These are phyloP conservation scores for Choloepus didactylus DNA, from an alignment of 2,797 vertebrate species.

Conservation along the genomic window DNA sequence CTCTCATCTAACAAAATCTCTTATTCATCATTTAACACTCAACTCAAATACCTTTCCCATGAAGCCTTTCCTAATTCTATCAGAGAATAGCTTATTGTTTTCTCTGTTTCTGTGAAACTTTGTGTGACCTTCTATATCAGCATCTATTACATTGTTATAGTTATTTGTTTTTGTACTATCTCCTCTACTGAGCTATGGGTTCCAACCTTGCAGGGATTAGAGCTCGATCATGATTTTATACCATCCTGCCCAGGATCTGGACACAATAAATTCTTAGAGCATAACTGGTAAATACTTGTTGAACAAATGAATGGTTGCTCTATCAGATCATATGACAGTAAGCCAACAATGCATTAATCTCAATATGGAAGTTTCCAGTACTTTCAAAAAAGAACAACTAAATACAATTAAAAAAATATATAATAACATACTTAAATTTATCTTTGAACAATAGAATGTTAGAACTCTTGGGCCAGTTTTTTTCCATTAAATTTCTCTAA, in stretches of 20 bases:
- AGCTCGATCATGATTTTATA: not conserved
- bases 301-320: not conserved
- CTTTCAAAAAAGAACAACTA: not conserved
- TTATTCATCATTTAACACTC: conserved; percentile 17
- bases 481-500: not conserved
- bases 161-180: not conserved
- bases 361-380: not conserved
- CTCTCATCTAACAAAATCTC: not conserved
- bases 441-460: conserved; percentile 44
- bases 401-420: not conserved
- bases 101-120: not conserved
- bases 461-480: not conserved
- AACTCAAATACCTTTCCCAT: not conserved
- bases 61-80: conserved; percentile 10
- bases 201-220: not conserved
- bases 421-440: not conserved
- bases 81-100: conserved; percentile 29
- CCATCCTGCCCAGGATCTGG: not conserved
- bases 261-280: not conserved
- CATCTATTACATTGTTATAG: not conserved
- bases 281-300: not conserved
- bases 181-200: not conserved
- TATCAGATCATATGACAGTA: not conserved
- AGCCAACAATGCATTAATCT: not conserved
- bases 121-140: not conserved